phyloP scores from a whole-genome alignment of 2,888 invertebrate species.

The Crepidodera aurea region DNA sequence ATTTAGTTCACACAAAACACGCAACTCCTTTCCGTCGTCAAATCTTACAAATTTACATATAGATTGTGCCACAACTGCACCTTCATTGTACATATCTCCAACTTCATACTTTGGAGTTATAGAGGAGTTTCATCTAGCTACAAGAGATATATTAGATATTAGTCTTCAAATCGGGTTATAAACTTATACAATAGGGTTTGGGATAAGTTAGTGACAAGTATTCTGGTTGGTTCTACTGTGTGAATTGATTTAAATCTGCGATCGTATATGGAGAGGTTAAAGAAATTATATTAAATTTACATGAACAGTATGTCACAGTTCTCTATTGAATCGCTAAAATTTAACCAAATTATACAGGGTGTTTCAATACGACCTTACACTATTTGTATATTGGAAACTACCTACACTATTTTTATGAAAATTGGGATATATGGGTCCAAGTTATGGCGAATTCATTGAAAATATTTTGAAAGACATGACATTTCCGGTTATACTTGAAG shows the following conservation, averaged over 20 bases:
- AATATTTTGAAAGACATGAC: too few species aligned
- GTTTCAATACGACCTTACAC: too few species aligned
- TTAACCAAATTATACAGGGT: too few species aligned
- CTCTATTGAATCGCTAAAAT: too few species aligned
- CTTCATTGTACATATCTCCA: background rate
- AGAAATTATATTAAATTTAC: background rate
- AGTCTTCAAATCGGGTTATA: conserved; percentile 4
- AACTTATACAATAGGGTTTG: background rate
- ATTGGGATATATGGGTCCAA: too few species aligned
- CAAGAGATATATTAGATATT: background rate
- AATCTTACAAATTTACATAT: conserved; percentile 3
- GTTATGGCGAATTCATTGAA: too few species aligned
- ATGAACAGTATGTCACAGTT: too few species aligned
- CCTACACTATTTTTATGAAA: too few species aligned
- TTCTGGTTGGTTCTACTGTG: background rate
- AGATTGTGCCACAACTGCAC: conserved; percentile 5
- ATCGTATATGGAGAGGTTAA: background rate
- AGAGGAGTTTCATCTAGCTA: background rate
- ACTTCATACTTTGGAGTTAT: conserved; percentile 2
- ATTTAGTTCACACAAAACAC: background rate
- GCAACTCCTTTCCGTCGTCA: background rate
- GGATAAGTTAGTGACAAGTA: conserved; percentile 1
- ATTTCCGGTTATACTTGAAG: too few species aligned
- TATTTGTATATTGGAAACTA: too few species aligned
- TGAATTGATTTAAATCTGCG: background rate